These are phyloP conservation scores for Poicephalus meyeri DNA, from an alignment of 2,113 vertebrate species.

Conservation along the genomic window DNA sequence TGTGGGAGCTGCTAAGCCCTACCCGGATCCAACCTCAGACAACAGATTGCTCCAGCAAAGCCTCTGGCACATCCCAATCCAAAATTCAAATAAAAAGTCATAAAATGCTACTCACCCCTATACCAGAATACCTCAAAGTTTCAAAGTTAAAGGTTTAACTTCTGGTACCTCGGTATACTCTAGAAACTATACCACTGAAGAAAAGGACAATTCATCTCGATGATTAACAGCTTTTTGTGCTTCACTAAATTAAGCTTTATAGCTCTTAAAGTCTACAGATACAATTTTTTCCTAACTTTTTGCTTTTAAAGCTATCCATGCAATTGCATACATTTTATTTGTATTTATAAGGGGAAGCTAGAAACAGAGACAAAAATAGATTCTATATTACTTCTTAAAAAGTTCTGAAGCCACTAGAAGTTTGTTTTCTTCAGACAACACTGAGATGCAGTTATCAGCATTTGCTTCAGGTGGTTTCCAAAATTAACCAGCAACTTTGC, in stretches of 20 bases:
- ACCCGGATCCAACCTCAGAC: too few relatives aligned
- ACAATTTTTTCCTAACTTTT: neutral
- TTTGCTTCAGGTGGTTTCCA: neutral
- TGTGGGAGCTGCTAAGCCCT: too few relatives aligned
- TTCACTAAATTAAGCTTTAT: neutral
- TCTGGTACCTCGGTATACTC: neutral
- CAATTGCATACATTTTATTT: neutral
- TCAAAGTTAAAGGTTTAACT: neutral
- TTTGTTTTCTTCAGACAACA: neutral
- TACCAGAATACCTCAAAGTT: neutral
- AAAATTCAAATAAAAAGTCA: neutral
- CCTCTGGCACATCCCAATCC: too few relatives aligned
- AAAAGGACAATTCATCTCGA: neutral
- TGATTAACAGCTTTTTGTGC: neutral
- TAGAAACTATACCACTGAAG: neutral
- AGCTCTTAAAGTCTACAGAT: neutral
- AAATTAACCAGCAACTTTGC: neutral
- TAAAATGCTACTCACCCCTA: neutral
- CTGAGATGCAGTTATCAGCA: rapidly evolving
- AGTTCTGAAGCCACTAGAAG: neutral
- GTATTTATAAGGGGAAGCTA: neutral
- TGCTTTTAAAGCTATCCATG: neutral
- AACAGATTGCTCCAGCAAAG: too few relatives aligned
- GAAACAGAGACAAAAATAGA: neutral
- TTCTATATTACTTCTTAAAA: neutral